Evolutionary conservation across 2,113 vertebrate species (phyloP).

Genomic region (Capreolus pygargus): DNA sequence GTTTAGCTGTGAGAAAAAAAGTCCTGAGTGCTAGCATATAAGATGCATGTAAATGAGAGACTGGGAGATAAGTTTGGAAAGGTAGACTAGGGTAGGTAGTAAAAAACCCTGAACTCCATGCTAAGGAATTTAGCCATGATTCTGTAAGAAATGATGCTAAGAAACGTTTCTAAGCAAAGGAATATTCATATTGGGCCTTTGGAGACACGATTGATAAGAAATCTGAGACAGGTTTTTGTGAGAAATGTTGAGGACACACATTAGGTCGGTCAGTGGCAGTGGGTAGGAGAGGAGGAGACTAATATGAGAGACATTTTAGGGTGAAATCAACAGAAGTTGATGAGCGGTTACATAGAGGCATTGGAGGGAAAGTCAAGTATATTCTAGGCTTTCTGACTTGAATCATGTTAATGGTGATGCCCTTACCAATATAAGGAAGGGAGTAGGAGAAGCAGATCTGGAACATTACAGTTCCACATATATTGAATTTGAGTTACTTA

Average conservation of each 20-base stretch:
- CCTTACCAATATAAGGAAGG: constrained; percentile 10
- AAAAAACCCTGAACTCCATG: not conserved
- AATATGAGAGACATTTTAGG: not conserved
- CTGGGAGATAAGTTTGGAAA: not conserved
- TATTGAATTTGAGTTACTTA: not conserved
- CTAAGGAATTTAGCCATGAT: not conserved
- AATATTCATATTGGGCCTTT: not conserved
- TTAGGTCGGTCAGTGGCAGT: not conserved
- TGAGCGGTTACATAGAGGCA: not conserved
- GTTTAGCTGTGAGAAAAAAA: not conserved
- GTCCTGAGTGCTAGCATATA: not conserved
- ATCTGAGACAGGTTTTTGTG: not conserved
- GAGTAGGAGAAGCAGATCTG: constrained; percentile 19
- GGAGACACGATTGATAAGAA: not conserved
- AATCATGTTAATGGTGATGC: not conserved
- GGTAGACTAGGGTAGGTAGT: not conserved
- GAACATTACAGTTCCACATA: not conserved
- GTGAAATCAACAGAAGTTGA: not conserved
- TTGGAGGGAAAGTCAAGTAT: not conserved
- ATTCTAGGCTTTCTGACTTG: not conserved
- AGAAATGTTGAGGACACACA: not conserved
- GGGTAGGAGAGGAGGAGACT: not conserved
- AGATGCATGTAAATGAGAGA: not conserved
- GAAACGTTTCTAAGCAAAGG: not conserved
- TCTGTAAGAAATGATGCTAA: not conserved